Percentiles rank a stretch among this genome's conserved stretches.
These are phyloP conservation scores for Lordiphosa andalusiaca DNA, from an alignment of 2,888 invertebrate genomes.

Conservation along the genomic window DNA sequence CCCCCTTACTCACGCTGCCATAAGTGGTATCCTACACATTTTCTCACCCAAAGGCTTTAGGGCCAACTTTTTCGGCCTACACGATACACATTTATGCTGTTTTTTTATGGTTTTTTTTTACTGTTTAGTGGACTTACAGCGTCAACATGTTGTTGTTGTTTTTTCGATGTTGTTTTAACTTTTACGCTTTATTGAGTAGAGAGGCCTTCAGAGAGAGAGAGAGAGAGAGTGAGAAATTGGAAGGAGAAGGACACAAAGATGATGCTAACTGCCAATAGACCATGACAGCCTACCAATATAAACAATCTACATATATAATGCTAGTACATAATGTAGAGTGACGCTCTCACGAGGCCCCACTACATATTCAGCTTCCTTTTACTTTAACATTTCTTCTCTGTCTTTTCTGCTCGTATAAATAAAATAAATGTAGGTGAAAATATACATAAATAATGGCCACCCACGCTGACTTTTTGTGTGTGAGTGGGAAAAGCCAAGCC, in stretches of 20 bases:
- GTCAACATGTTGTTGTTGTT: conserved; percentile 29
- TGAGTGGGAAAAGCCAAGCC: no score
- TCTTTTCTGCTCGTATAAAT: conserved; percentile 41
- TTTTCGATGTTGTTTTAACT: conserved; percentile 45
- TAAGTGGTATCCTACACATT: conserved; percentile 16
- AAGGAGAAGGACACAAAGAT: conserved; percentile 5
- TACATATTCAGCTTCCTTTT: conserved; percentile 8
- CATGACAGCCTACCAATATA: conserved; percentile 10
- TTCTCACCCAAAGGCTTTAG: conserved; percentile 13
- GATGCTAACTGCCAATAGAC: conserved; percentile 1
- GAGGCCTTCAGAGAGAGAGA: no score
- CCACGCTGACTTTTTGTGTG: conserved; percentile 58
- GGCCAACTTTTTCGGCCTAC: conserved; percentile 33
- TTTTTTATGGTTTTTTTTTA: conserved; percentile 36
- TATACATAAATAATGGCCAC: conserved; percentile 69
- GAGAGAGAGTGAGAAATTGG: no score
- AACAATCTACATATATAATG: conserved; percentile 10
- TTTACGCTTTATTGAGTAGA: conserved; percentile 53
- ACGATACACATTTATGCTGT: conserved; percentile 37
- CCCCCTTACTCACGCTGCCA: conserved; percentile 3
- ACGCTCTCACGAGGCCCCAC: background rate
- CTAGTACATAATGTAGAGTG: conserved; percentile 4
- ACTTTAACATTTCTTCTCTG: conserved; percentile 10
- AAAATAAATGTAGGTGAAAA: conserved; percentile 72
- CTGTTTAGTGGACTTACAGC: conserved; percentile 13